These are phyloP conservation scores for Heliangelus exortis DNA, from an alignment of 2,797 vertebrate species.

Conservation along the genomic window DNA sequence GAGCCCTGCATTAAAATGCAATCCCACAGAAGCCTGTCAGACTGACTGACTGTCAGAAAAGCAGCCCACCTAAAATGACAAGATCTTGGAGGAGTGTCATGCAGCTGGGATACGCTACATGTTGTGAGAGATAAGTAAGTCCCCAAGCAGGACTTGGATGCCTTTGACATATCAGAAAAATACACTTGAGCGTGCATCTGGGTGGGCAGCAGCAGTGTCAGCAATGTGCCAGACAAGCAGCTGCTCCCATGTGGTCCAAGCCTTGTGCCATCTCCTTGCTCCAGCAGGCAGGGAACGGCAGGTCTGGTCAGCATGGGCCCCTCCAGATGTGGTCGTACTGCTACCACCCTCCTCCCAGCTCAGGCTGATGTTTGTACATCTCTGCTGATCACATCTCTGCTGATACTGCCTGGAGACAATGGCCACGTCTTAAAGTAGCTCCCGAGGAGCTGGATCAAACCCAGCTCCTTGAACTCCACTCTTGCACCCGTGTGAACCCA, in stretches of 20 bases:
- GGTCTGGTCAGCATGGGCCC: not conserved
- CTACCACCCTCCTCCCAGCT: not conserved
- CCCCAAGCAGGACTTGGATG: not conserved
- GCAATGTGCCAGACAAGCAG: not conserved
- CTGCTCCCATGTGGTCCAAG: not conserved
- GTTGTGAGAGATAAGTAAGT: not conserved
- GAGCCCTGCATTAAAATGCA: not conserved
- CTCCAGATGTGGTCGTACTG: too few relatives aligned
- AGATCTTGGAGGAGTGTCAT: not conserved
- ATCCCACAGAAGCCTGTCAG: not conserved
- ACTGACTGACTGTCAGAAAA: not conserved
- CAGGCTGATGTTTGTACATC: not conserved
- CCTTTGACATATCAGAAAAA: not conserved
- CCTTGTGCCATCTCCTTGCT: not conserved
- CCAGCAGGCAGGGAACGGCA: not conserved
- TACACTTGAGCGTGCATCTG: too few relatives aligned
- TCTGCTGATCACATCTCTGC: not conserved
- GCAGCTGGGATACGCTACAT: not conserved
- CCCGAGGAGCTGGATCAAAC: not conserved
- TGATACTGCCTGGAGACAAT: not conserved
- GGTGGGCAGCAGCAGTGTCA: too few relatives aligned
- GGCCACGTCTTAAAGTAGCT: not conserved
- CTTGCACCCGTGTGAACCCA: not conserved
- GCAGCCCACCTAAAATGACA: not conserved
- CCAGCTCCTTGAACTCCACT: too few relatives aligned